Conservation (phyloP, 1,140 invertebrate species). For the Vollenhovia emeryi region DNA sequence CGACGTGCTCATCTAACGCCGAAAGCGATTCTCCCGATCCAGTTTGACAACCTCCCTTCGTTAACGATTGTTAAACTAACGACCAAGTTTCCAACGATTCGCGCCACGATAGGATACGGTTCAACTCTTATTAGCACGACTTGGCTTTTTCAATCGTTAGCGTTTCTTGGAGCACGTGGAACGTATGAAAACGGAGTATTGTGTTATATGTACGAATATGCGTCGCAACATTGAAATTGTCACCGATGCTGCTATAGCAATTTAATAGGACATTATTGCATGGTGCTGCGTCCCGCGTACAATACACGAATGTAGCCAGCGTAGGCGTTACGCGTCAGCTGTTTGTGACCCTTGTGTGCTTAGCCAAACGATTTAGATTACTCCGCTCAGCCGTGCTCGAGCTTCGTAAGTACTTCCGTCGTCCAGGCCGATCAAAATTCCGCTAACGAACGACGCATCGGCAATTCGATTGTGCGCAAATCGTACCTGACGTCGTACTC, state of each 20-base stretch:
- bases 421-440: neutral
- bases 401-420: slow-evolving; percentile 13
- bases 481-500: slow-evolving; percentile 92
- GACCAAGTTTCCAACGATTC: neutral
- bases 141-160: neutral
- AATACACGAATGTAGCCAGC: neutral
- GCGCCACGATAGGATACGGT: neutral
- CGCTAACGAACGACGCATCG: neutral
- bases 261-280: neutral
- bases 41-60: neutral
- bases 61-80: neutral
- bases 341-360: neutral
- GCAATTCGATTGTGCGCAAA: neutral
- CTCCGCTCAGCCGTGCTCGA: neutral
- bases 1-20: neutral
- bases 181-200: neutral
- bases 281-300: too few relatives aligned
- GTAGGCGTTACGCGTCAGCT: neutral
- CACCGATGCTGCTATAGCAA: neutral
- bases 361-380: slow-evolving; percentile 16
- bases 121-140: neutral
- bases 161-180: neutral
- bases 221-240: neutral
- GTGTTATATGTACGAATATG: neutral
- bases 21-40: neutral